These are phyloP conservation scores for Nannoperca australis DNA, from an alignment of 2,797 vertebrate species.

Conservation along the genomic window DNA sequence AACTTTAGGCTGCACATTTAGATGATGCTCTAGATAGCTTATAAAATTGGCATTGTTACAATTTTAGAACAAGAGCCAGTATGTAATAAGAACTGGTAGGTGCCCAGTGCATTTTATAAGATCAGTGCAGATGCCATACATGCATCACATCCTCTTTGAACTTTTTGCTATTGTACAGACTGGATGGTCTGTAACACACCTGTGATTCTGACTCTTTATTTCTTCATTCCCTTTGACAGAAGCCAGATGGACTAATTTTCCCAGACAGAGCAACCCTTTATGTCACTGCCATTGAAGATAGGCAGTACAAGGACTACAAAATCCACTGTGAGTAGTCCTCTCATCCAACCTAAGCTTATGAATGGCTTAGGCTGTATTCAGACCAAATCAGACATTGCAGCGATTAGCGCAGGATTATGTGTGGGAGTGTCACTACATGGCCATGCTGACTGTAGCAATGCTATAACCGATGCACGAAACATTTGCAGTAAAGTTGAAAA, in stretches of 20 bases:
- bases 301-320: slow-evolving; percentile 97
- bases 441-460: too few species aligned
- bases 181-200: neutral
- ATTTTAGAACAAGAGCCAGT: neutral
- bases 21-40: neutral
- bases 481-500: too few species aligned
- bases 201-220: neutral
- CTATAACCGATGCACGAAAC: too few species aligned
- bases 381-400: too few species aligned
- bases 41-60: neutral
- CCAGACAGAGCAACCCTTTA: slow-evolving; percentile 94
- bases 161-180: neutral
- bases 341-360: neutral
- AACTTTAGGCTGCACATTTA: neutral
- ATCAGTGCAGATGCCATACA: neutral
- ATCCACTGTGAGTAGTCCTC: slow-evolving; percentile 91
- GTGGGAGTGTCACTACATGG: too few species aligned
- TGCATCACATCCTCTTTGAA: neutral
- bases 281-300: slow-evolving; percentile 93
- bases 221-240: slow-evolving; percentile 73
- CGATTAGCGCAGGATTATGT: too few species aligned
- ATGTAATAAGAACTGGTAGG: neutral
- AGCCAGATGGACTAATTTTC: slow-evolving; percentile 94
- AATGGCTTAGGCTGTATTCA: too few species aligned
- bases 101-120: too few species aligned